Conservation (phyloP, 1,140 invertebrate genomes). For the Cotesia vestalis region DNA sequence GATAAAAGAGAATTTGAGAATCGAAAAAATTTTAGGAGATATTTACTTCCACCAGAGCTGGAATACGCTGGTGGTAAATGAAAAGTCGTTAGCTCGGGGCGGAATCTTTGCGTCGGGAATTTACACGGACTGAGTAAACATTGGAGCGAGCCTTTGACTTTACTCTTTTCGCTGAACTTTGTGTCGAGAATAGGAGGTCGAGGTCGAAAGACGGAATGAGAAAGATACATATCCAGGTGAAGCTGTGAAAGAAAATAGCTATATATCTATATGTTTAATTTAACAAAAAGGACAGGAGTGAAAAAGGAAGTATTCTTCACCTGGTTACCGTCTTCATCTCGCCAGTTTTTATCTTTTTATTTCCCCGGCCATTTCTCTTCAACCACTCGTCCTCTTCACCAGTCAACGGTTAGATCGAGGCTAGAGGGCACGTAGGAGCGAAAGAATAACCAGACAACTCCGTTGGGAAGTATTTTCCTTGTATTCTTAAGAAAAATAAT, state of each 20-base stretch:
- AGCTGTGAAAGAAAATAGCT: too few species aligned
- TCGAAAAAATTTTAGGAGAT: too few species aligned
- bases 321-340: too few species aligned
- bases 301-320: slow-evolving; percentile 2
- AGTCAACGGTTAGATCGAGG: slow-evolving; percentile 1
- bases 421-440: slow-evolving; percentile 24
- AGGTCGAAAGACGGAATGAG: slow-evolving; percentile 7
- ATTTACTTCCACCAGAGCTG: background rate
- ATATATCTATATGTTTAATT: too few species aligned
- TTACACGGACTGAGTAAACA: slow-evolving; percentile 20
- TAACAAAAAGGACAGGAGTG: background rate
- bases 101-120: slow-evolving; percentile 15
- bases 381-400: slow-evolving; percentile 2
- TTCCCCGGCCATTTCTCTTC: background rate
- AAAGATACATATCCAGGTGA: too few species aligned
- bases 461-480: slow-evolving; percentile 16
- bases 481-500: slow-evolving; percentile 14
- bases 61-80: slow-evolving; percentile 9
- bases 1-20: too few species aligned
- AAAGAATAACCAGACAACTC: slow-evolving; percentile 31
- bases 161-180: background rate
- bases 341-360: background rate
- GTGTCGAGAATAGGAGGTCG: background rate
- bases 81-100: slow-evolving; percentile 12
- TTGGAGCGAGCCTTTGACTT: slow-evolving; percentile 10